Evolutionary conservation across 2,113 vertebrate species (phyloP), one percentile per base, ranked within the genome.

Genomic region (Cyphomyrus discorhynchus): DNA sequence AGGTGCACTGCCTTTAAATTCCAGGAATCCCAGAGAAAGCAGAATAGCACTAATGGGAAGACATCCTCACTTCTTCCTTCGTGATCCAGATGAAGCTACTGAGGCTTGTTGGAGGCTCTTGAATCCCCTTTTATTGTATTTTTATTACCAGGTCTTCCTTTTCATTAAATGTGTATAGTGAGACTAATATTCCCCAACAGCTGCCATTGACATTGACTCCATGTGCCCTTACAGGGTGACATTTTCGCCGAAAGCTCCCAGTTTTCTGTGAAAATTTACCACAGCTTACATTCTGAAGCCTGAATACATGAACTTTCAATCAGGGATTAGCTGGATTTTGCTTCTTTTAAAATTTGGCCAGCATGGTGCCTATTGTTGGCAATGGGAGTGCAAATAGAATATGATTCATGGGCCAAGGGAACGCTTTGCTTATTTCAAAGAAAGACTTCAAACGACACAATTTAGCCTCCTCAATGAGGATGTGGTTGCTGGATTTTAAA

Each of bases 311-410:
- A 96, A 96, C 96, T 96, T 96, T 96, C 96, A 96, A 96, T 96
- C 95, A 95, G 95, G 95, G 96, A 96, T 96, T 96, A 96, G 95
- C 95, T 95, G 96, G 96, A 96, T 96, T 96, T 96, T 96, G 94
- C 96, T 96, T 96, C 96, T 96, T 96, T 96, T 95, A 96, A 95
- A 96, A 96, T 95, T 96, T 96, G 96, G 96, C 96, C 95, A 94
- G 95, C 95, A 91, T 94, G 93, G 95, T 94, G 94, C 95, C 94
- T 95, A 95, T 96, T 94, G 93, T 92, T 96, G 96, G 96, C 96
- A 96, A 94, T 93, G 94, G 92, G 93, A 96, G 95, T 94, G 95
- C 96, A 95, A 96, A 96, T 95, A 96, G 95, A 96, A 96, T 95
- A 96, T 96, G 96, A 96, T 96, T 95, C 94, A 93, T 94, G 94